Base-by-base conservation (phyloP, 2,113 vertebrate species). In the Sapayoa aenigma region DNA sequence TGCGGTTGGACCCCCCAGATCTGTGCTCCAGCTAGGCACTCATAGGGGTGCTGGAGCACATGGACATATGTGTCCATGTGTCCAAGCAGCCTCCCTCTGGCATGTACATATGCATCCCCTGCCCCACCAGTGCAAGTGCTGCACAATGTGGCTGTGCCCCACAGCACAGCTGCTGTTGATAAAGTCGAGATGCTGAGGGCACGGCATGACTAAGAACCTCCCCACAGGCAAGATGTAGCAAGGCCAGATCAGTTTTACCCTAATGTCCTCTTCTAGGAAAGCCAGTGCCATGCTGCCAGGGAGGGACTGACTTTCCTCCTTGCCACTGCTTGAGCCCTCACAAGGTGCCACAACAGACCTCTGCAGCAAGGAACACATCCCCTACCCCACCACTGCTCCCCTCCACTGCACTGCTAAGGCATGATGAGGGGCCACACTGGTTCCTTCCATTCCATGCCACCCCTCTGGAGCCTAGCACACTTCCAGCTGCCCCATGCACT, bases 381-480 rank as follows among this genome's bases (percentile, higher is more conserved):
- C 3, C 50, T 65, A 37, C 22, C n/a, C 39, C n/a, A 52, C 9
- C 46, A 62, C 9, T 0, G 2, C 25, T 72, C 39, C 53, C 28
- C 10, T 49, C 42, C 52, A 12, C 60, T 23, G 27, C 39, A 39
- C 9, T 49, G n/a, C 25, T n/a, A 47, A 2, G 3, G 25, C 1
- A 0, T 2, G 3, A 0, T 1, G 50, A 5, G 35, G 22, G 6
- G 2, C 7, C 66, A 52, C 2, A 0, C 15, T 35, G 56, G 35
- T 68, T 52, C 6, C 19, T 31, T 1, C 21, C 3, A 44, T 18
- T 39, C 17, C 27, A 37, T 52, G 47, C 33, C 20, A 24, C 21
- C 11, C 27, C 39, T 72, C 33, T 3, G 13, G 67, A 90, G 21
- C 41, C 49, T 2, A 2, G 25, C 23, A 62, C 30, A 27, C 3